phyloP scores from a whole-genome alignment of 2,888 invertebrate genomes.

The Euzophera pinguis region DNA sequence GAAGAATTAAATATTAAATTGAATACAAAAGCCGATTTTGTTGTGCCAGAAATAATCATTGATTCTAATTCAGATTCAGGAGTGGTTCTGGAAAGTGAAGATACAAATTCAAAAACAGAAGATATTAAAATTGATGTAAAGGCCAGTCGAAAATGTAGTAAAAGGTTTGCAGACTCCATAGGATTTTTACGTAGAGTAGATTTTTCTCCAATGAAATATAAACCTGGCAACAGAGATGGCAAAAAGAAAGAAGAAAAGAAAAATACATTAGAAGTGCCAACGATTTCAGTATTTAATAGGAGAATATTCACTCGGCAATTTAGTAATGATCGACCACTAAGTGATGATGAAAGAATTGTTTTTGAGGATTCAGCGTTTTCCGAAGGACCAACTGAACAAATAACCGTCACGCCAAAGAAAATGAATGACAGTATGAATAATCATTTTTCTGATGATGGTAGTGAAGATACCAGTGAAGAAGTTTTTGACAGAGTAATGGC shows the following conservation, averaged over 20 bases:
- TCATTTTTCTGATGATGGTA: slow-evolving; percentile 72
- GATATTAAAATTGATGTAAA: slow-evolving; percentile 52
- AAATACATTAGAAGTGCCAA: slow-evolving; percentile 53
- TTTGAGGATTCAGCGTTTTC: slow-evolving; percentile 52
- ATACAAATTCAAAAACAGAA: slow-evolving; percentile 44
- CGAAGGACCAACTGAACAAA: slow-evolving; percentile 49
- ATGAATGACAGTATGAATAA: slow-evolving; percentile 73
- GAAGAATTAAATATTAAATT: slow-evolving; percentile 58
- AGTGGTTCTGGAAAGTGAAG: slow-evolving; percentile 64
- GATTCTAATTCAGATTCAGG: slow-evolving; percentile 76
- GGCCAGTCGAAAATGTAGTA: slow-evolving; percentile 60
- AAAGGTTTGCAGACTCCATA: slow-evolving; percentile 69
- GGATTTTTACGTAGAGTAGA: slow-evolving; percentile 69
- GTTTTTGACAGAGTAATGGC: slow-evolving; percentile 71
- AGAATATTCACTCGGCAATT: slow-evolving; percentile 46
- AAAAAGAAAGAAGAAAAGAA: slow-evolving; percentile 69
- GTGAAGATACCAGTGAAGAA: slow-evolving; percentile 75
- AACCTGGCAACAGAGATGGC: slow-evolving; percentile 52
- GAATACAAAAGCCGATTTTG: slow-evolving; percentile 40
- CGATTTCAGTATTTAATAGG: slow-evolving; percentile 37
- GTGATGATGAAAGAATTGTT: slow-evolving; percentile 56
- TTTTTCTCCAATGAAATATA: slow-evolving; percentile 73
- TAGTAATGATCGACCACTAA: slow-evolving; percentile 51
- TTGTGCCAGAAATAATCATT: slow-evolving; percentile 56
- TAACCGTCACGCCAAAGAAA: slow-evolving; percentile 59